Evolutionary conservation across 2,888 invertebrate species (phyloP).

Genomic region (Notocelia uddmanniana): DNA sequence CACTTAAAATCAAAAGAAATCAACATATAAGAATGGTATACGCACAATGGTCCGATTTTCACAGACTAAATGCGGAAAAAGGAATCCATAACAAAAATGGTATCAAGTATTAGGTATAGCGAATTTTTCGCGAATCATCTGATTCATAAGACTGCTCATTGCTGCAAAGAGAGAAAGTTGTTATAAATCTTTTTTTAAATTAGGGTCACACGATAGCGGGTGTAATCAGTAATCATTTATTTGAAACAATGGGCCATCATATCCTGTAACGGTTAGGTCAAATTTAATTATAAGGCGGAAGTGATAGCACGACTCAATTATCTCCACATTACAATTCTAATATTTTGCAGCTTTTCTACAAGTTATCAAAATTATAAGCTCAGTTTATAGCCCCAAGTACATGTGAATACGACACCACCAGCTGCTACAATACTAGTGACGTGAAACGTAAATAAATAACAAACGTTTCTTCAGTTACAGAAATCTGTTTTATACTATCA

Average conservation of each 20-base stretch:
- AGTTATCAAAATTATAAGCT: background rate
- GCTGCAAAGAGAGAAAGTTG: constrained; percentile 38
- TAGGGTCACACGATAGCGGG: background rate
- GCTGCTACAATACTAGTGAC: too few relatives aligned
- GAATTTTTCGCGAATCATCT: background rate
- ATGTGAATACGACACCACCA: too few relatives aligned
- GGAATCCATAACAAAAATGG: too few relatives aligned
- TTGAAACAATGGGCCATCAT: constrained; percentile 29
- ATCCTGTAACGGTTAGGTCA: constrained; percentile 21
- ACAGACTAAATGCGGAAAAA: too few relatives aligned
- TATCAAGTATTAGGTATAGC: background rate
- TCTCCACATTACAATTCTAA: background rate
- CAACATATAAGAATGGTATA: too few relatives aligned
- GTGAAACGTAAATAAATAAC: background rate
- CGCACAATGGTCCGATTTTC: too few relatives aligned
- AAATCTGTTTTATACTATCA: background rate
- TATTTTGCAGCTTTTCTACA: background rate
- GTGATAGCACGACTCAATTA: background rate
- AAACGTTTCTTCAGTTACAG: background rate
- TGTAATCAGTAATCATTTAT: constrained; percentile 16
- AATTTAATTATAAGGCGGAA: constrained; percentile 10
- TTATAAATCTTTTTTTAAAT: constrained; percentile 39
- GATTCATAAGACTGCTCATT: constrained; percentile 6
- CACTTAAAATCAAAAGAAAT: too few relatives aligned
- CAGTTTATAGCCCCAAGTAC: too few relatives aligned